Base-by-base conservation (phyloP, 2,888 invertebrate genomes). In the Anarsia innoxiella region DNA sequence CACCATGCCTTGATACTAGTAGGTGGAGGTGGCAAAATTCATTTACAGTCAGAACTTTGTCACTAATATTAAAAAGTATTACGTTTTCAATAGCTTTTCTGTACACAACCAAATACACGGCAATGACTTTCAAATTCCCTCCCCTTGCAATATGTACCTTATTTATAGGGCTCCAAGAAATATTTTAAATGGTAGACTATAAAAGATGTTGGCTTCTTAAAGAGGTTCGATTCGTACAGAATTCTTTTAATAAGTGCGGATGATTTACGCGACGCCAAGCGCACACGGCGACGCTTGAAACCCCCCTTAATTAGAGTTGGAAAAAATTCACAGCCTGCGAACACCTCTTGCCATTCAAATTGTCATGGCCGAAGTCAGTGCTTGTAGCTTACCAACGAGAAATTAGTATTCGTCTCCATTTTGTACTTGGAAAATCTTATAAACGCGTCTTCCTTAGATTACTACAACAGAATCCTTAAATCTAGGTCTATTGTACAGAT, bases 171-270 rank as follows among this genome's bases (percentile, higher is more conserved):
- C 3, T 9, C 6, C 5, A 46, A 53, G 48, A 23, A n/a, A 23
- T 42, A 52, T 34, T 47, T 46, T 19, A 15, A 15, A 23, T 29
- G 41, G 13, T 1, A 8, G 1, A 6, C 1, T 12, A 11, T 31
- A 26, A 52, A 58, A 54, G 51, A 71, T 64, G 61, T 66, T 54
- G 55, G 59, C 58, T 62, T 66, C 75, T 72, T 73, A 66, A 74
- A 64, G 65, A 71, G 66, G 67, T 79, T 77, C 71, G 79, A 79
- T 78, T 77, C 71, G 66, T 62, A 60, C 64, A 61, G 63, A 66
- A 70, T 76, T 76, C 71, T 78, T 82, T 82, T 82, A 83, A 83
- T 82, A 82, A 82, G 77, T 66, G 63, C 51, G 63, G 61, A 77
- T 82, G 82, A 83, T 82, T 83, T 82, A 83, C 82, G 76, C 67